phyloP scores from a whole-genome alignment of 2,797 vertebrate species.

The Falco rusticolus region DNA sequence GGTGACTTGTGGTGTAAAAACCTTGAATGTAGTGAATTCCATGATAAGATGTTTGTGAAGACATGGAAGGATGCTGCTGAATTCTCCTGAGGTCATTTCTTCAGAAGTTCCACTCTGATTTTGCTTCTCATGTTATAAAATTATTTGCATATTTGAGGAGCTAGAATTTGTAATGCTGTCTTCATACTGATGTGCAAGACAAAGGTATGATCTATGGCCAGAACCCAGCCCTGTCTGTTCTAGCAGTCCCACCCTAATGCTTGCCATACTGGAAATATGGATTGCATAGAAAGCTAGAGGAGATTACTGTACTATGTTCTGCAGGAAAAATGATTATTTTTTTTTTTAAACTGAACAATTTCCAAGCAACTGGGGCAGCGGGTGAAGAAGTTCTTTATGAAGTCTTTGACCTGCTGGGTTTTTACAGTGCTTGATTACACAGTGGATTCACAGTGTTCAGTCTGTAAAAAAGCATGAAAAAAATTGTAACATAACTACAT shows the following conservation, averaged over 20 bases:
- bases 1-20: neutral
- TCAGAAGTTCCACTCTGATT: constrained; percentile 1
- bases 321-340: neutral
- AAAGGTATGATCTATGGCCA: neutral
- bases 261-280: neutral
- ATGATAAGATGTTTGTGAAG: neutral
- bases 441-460: neutral
- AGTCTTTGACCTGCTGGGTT: neutral
- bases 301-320: neutral
- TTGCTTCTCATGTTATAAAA: neutral
- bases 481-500: neutral
- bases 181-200: neutral
- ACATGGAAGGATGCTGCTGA: neutral
- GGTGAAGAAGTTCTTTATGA: neutral
- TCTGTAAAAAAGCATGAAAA: neutral
- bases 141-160: neutral
- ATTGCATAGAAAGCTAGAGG: neutral
- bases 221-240: neutral
- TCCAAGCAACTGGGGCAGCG: neutral
- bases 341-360: neutral
- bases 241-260: neutral
- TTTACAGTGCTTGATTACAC: neutral
- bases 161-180: neutral
- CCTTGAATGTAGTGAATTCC: neutral
- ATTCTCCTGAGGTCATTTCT: neutral